These are phyloP conservation scores for Pterostichus niger DNA, from an alignment of 2,888 invertebrate species.

Conservation along the genomic window DNA sequence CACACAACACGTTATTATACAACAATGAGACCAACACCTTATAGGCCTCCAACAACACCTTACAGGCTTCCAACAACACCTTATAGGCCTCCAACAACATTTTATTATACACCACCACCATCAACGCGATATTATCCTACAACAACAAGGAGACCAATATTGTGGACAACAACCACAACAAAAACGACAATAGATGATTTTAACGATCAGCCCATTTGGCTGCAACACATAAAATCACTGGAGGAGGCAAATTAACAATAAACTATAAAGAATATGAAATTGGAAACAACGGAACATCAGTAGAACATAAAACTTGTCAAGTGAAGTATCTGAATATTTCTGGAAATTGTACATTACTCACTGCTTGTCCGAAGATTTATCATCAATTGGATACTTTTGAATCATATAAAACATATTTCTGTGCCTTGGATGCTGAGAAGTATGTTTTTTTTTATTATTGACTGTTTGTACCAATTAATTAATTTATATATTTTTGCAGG, in stretches of 20 bases:
- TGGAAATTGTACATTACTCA: conserved; percentile 51
- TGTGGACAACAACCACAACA: too few relatives aligned
- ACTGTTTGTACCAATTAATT: not conserved
- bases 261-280: conserved; percentile 43
- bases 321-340: conserved; percentile 27
- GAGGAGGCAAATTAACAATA: conserved; percentile 18
- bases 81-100: too few relatives aligned
- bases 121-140: too few relatives aligned
- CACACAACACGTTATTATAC: too few relatives aligned
- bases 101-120: too few relatives aligned
- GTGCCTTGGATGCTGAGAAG: conserved; percentile 26
- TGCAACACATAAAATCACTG: not conserved
- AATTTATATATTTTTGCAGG: conserved; percentile 18
- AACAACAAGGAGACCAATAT: too few relatives aligned
- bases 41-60: too few relatives aligned
- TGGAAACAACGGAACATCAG: conserved; percentile 47
- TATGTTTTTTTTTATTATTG: not conserved
- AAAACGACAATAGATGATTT: not conserved
- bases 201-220: conserved; percentile 7
- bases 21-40: too few relatives aligned
- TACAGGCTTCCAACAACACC: too few relatives aligned
- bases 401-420: conserved; percentile 52
- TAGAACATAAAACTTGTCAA: conserved; percentile 45
- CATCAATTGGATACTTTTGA: conserved; percentile 38
- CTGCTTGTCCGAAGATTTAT: conserved; percentile 45